phyloP scores from a whole-genome alignment of 1,140 invertebrate genomes.

The Musca domestica region DNA sequence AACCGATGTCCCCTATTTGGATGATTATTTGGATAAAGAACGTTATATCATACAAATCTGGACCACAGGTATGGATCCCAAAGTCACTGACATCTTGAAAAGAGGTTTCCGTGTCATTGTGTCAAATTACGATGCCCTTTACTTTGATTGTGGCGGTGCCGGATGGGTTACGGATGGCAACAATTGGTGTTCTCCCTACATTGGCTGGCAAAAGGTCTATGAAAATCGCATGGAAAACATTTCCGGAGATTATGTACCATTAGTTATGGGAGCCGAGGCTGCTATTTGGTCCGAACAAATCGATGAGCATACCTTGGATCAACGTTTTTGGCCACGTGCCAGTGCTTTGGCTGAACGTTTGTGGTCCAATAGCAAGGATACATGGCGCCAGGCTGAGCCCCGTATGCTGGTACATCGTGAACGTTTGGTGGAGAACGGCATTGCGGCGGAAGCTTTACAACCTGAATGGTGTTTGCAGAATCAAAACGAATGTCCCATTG shows the following conservation, averaged over 20 bases:
- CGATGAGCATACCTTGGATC: conserved; percentile 65
- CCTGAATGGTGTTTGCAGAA: conserved; percentile 82
- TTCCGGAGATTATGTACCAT: conserved; percentile 56
- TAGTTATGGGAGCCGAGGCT: conserved; percentile 71
- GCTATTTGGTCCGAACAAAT: conserved; percentile 80
- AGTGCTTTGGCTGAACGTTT: conserved; percentile 78
- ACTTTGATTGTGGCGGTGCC: conserved; percentile 78
- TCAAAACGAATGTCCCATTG: conserved; percentile 64
- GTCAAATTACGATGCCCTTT: conserved; percentile 81
- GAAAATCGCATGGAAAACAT: conserved; percentile 69
- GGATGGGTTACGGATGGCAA: conserved; percentile 66
- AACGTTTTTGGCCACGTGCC: conserved; percentile 73
- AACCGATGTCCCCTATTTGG: conserved; percentile 65
- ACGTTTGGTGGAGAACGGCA: conserved; percentile 65
- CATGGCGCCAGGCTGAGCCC: conserved; percentile 65
- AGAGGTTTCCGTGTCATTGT: conserved; percentile 74
- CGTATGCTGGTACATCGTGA: conserved; percentile 70
- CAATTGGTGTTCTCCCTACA: conserved; percentile 87
- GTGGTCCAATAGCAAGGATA: conserved; percentile 67
- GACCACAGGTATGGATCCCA: conserved; percentile 65
- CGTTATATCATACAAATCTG: conserved; percentile 81
- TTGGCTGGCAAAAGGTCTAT: conserved; percentile 84
- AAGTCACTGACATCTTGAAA: conserved; percentile 65
- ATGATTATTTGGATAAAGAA: conserved; percentile 66
- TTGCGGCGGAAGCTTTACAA: conserved; percentile 68